Evolutionary conservation across 2,797 vertebrate species (phyloP).

Genomic region (Coracias cyanogaster): DNA sequence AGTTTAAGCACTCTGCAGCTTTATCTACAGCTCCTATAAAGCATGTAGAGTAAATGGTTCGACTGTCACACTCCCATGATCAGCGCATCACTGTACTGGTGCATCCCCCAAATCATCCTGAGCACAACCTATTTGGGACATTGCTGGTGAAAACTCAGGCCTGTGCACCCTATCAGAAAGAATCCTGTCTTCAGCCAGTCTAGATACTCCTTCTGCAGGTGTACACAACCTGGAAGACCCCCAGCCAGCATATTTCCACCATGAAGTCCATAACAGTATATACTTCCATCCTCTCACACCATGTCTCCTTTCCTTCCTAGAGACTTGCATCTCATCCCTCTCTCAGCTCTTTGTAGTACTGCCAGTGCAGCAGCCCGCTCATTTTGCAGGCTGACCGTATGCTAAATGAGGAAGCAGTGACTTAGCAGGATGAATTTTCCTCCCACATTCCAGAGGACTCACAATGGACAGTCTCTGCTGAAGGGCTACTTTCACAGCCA

Average conservation of each 20-base stretch:
- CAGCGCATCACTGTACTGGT: neutral
- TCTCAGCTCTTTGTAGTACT: neutral
- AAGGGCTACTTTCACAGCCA: neutral
- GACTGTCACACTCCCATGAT: neutral
- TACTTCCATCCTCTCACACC: neutral
- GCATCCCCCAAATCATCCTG: neutral
- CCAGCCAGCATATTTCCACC: neutral
- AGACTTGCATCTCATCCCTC: neutral
- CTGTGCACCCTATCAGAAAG: neutral
- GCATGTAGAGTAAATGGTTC: neutral
- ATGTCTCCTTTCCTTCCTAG: neutral
- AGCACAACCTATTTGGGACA: neutral
- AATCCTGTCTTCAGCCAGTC: neutral
- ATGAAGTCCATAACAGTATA: neutral
- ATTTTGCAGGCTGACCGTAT: neutral
- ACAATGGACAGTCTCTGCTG: rapidly evolving
- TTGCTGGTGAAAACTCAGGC: neutral
- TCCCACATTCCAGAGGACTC: neutral
- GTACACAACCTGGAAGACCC: neutral
- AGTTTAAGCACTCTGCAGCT: neutral
- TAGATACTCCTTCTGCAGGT: neutral
- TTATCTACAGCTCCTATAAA: neutral
- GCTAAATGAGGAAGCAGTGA: neutral
- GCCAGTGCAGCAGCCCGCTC: neutral
- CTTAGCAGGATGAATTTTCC: neutral